A percentile compares a stretch with the other conserved stretches of the same genome.
Evolutionary conservation across 2,888 invertebrate genomes (phyloP).

Genomic region (Drosophila acutilabella): DNA sequence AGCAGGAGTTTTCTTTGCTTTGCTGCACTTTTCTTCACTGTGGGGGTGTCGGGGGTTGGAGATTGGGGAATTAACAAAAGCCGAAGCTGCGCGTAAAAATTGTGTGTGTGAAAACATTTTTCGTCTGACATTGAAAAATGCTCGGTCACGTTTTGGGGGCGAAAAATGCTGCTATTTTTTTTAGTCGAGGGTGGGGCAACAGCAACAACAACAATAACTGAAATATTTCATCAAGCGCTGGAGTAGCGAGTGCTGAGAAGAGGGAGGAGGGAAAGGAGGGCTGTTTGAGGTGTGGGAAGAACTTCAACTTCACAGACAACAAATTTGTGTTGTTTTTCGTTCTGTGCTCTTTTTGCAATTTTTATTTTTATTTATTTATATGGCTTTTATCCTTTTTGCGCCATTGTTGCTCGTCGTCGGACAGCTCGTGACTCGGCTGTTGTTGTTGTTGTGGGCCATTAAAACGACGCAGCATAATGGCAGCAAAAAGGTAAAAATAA

Average conservation of each 20-base stretch:
- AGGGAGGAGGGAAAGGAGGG: neutral
- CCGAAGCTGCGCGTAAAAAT: constrained; percentile 50
- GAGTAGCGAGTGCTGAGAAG: neutral
- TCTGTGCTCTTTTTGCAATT: constrained; percentile 62
- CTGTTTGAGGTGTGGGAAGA: constrained; percentile 10
- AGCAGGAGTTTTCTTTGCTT: constrained; percentile 4
- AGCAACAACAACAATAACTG: constrained; percentile 20
- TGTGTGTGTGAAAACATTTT: constrained; percentile 64
- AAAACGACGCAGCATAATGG: constrained; percentile 81
- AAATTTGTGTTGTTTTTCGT: constrained; percentile 48
- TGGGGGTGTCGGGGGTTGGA: too few species aligned
- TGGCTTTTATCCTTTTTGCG: constrained; percentile 72
- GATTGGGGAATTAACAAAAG: constrained; percentile 9
- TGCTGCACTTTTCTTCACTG: neutral
- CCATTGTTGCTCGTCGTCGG: constrained; percentile 10
- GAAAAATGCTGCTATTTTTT: constrained; percentile 20
- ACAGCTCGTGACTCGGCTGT: constrained; percentile 52
- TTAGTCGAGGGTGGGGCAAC: constrained; percentile 2
- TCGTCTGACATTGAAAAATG: constrained; percentile 85
- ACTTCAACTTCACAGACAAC: constrained; percentile 72
- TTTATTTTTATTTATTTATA: constrained; percentile 79
- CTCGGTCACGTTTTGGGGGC: constrained; percentile 85
- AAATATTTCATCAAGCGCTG: constrained; percentile 14
- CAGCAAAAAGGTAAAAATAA: constrained; percentile 51
- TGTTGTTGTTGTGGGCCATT: constrained; percentile 72